phyloP scores from a whole-genome alignment of 1,140 invertebrate species.

The Homalodisca vitripennis region DNA sequence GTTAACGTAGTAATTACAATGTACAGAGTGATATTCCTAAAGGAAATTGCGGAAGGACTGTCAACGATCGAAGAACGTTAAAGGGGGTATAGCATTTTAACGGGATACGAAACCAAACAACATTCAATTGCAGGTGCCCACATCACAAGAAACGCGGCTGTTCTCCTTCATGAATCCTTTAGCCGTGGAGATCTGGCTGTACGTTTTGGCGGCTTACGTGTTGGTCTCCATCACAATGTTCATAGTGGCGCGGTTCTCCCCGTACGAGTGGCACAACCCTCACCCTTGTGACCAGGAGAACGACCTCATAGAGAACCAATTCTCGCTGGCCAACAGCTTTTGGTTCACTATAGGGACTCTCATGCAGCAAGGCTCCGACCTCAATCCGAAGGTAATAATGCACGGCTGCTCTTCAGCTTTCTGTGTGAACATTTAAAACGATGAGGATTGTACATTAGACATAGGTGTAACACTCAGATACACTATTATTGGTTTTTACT shows the following conservation, averaged over 20 bases:
- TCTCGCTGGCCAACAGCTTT: constrained; percentile 66
- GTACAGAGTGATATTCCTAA: too few species aligned
- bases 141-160: constrained; percentile 68
- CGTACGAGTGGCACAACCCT: constrained; percentile 78
- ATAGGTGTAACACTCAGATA: too few species aligned
- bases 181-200: constrained; percentile 81
- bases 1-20: too few species aligned
- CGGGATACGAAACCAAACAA: too few species aligned
- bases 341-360: constrained; percentile 82
- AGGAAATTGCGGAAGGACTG: too few species aligned
- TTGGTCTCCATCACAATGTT: constrained; percentile 81
- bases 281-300: constrained; percentile 66
- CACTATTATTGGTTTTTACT: too few species aligned
- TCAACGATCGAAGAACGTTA: too few species aligned
- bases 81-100: too few species aligned
- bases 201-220: constrained; percentile 73
- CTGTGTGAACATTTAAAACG: too few species aligned
- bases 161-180: constrained; percentile 89
- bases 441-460: too few species aligned
- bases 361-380: constrained; percentile 79
- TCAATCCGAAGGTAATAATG: constrained; percentile 64
- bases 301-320: constrained; percentile 50
- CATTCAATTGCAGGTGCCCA: constrained; percentile 60
- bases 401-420: constrained; percentile 22
- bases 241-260: constrained; percentile 75